These are phyloP conservation scores for Sebastes minor DNA, from an alignment of 2,797 vertebrate genomes.

Conservation along the genomic window DNA sequence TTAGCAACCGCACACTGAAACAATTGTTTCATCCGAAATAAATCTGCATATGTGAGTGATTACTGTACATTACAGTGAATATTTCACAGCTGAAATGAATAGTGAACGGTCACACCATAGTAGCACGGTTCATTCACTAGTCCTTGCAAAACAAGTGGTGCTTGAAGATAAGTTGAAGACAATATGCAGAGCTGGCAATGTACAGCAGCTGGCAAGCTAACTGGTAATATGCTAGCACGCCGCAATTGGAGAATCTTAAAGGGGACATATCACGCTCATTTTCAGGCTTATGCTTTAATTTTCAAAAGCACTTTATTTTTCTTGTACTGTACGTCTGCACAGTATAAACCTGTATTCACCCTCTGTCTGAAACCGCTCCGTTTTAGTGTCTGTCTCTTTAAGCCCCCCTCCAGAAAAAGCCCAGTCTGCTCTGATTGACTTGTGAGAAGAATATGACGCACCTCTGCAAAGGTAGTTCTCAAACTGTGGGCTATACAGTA, in stretches of 20 bases:
- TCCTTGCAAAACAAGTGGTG: not conserved
- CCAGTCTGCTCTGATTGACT: too few relatives aligned
- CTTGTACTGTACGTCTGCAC: too few relatives aligned
- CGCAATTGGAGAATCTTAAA: too few relatives aligned
- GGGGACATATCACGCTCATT: too few relatives aligned
- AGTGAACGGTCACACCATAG: not conserved
- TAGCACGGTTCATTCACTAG: not conserved
- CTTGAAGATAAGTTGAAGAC: not conserved
- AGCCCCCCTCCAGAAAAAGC: too few relatives aligned
- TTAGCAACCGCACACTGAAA: not conserved
- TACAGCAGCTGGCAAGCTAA: not conserved
- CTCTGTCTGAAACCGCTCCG: rapidly evolving
- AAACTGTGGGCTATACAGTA: too few relatives aligned
- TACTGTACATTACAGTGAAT: not conserved
- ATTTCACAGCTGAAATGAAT: not conserved
- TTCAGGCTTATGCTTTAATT: too few relatives aligned
- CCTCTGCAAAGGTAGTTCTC: too few relatives aligned
- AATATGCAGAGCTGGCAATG: not conserved
- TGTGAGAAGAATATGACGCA: too few relatives aligned
- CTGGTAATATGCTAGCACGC: not conserved
- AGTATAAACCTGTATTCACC: too few relatives aligned
- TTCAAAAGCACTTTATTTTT: too few relatives aligned
- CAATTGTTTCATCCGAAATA: not conserved
- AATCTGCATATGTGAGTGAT: not conserved
- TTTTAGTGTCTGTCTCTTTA: too few relatives aligned